phyloP scores from a whole-genome alignment of 2,888 invertebrate genomes.

The Scaptomyza reducta region DNA sequence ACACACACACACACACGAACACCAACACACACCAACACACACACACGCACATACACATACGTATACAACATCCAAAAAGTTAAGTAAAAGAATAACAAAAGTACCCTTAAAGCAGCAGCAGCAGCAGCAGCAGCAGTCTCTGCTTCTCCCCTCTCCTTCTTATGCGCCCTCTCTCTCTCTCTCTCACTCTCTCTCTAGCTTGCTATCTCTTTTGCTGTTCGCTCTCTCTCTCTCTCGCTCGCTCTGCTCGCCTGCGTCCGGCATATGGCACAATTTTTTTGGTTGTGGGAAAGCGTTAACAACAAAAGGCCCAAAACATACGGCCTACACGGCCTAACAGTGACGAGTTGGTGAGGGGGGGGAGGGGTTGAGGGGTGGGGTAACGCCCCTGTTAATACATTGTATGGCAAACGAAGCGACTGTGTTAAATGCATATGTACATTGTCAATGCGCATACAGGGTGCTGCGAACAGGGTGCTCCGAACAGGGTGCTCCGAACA shows the following conservation, averaged over 20 bases:
- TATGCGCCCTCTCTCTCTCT: constrained; percentile 1
- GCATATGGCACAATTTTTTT: constrained; percentile 77
- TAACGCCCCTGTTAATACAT: constrained; percentile 26
- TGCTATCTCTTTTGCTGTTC: too few species aligned
- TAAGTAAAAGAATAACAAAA: constrained; percentile 4
- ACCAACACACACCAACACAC: too few species aligned
- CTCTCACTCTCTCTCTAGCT: constrained; percentile 18
- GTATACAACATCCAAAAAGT: neutral
- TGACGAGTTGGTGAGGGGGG: neutral
- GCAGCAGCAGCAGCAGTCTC: constrained; percentile 5
- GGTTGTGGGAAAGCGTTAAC: too few species aligned
- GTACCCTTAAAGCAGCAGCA: constrained; percentile 13
- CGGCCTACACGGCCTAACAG: constrained; percentile 42
- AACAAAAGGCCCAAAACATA: constrained; percentile 74
- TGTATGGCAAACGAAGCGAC: constrained; percentile 32
- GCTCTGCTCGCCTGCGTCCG: constrained; percentile 48
- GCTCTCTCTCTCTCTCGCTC: constrained; percentile 4
- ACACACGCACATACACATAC: neutral
- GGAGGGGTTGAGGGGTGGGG: too few species aligned
- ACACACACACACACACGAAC: too few species aligned
- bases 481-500: too few species aligned
- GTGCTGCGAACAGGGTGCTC: too few species aligned
- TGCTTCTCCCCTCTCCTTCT: neutral
- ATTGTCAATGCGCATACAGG: constrained; percentile 52
- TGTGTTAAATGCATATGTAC: constrained; percentile 67